Evolutionary conservation across 1,140 invertebrate genomes (phyloP).

Genomic region (Neodiprion pinetum): DNA sequence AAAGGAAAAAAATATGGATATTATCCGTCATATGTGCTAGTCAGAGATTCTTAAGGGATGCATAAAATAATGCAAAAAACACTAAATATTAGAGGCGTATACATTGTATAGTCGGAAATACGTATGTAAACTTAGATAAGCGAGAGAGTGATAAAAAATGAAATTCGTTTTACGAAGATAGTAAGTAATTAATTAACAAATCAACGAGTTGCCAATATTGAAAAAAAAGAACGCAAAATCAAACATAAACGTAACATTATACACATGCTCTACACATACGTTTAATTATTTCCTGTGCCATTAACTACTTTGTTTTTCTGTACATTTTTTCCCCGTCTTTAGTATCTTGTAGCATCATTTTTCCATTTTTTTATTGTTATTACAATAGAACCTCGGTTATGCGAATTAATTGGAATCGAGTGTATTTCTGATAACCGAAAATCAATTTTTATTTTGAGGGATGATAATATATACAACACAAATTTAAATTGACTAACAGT

Average conservation of each 20-base stretch:
- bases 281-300: slow-evolving; percentile 26
- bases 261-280: slow-evolving; percentile 19
- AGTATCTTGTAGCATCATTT: slow-evolving; percentile 10
- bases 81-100: slow-evolving; percentile 23
- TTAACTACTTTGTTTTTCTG: slow-evolving; percentile 26
- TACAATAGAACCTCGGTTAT: background rate
- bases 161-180: slow-evolving; percentile 24
- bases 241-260: slow-evolving; percentile 39
- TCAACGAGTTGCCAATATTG: slow-evolving; percentile 42
- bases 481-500: no score
- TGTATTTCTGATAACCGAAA: no score
- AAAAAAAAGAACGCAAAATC: slow-evolving; percentile 39
- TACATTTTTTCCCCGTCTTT: background rate
- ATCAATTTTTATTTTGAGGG: no score
- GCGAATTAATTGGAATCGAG: no score
- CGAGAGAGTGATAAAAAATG: slow-evolving; percentile 28
- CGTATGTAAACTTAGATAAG: slow-evolving; percentile 18
- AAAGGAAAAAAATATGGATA: slow-evolving; percentile 23
- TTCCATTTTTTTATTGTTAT: slow-evolving; percentile 8
- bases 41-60: slow-evolving; percentile 49
- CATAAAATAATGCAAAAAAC: slow-evolving; percentile 41
- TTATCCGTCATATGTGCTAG: slow-evolving; percentile 49
- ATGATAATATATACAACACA: no score
- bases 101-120: slow-evolving; percentile 22
- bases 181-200: slow-evolving; percentile 22